These are phyloP conservation scores for Neofelis nebulosa DNA, from an alignment of 2,113 vertebrate species.

Conservation along the genomic window DNA sequence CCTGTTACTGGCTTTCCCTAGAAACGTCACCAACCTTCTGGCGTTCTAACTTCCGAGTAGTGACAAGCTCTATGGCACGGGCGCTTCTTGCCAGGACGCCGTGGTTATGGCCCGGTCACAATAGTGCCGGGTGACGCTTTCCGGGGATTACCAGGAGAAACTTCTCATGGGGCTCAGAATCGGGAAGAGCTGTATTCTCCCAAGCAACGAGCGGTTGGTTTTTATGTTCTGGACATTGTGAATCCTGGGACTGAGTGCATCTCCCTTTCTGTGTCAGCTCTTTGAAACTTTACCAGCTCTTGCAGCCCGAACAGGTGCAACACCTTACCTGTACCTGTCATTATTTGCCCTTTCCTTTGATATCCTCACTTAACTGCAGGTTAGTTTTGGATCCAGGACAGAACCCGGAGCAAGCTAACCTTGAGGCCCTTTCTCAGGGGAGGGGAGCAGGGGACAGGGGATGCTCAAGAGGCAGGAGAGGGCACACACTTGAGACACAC, in stretches of 20 bases:
- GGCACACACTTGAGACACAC: background rate
- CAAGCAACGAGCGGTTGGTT: accelerated
- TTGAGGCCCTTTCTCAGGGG: background rate
- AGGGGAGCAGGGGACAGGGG: no score
- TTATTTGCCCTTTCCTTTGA: background rate
- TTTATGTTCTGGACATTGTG: background rate
- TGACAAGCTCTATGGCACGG: background rate
- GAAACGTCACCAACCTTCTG: background rate
- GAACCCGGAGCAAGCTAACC: background rate
- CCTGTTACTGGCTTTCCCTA: background rate
- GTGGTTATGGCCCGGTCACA: no score
- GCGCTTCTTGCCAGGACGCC: background rate
- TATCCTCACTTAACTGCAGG: accelerated
- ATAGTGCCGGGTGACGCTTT: accelerated
- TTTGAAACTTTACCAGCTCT: background rate
- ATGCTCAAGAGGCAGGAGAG: background rate
- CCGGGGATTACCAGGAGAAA: background rate
- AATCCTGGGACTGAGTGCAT: background rate
- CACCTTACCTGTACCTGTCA: background rate
- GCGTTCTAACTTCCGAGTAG: background rate
- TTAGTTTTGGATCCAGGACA: background rate
- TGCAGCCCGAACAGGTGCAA: background rate
- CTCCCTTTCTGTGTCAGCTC: background rate
- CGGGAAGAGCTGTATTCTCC: background rate
- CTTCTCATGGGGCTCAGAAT: background rate